Evolutionary conservation across 2,797 vertebrate genomes (phyloP), one percentile per base, ranked within the genome.

Genomic region (Tympanoctomys barrerae): DNA sequence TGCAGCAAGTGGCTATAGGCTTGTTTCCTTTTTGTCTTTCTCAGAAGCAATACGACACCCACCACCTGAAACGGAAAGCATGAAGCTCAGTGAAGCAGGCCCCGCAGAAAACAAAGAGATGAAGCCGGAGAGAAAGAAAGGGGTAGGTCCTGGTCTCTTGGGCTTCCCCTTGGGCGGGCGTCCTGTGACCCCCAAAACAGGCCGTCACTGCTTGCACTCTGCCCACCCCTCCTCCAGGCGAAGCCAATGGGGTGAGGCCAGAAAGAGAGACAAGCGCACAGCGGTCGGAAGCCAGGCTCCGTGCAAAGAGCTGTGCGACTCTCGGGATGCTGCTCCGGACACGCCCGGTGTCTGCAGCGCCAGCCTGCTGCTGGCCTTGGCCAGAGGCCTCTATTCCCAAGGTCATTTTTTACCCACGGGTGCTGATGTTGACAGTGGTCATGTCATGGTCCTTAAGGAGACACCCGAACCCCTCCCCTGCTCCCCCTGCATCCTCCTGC

Each of bases 281-380:
- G n/a, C 5, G 2, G 22, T 24, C 3, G 26, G 14, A 33, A 11
- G 71, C 31, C 26, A 11, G 59, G 75, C 4, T 2, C 1, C 6
- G 1, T 2, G 24, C 57, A 18, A 36, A 8, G 39, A 28, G 46
- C 21, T 10, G 0, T 3, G 68, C 31, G 49, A 39, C 22, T 7
- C 7, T 49, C 36, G 12, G 59, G 21, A 7, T 2, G 7, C 59
- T 36, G 42, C 75, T 77, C 16, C 1, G 8, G 26, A 14, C 33
- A 2, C 0, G 1, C 6, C 16, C 0, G 5, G 3, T 21, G 1
- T 12, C 0, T 13, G 18, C 2, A n/a, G 68, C 7, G 0, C 39
- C 10, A 33, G 12, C 14, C 59, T 13, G 42, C 59, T 33, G 79
- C 33, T 49, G 62, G 46, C 57, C 36, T 18, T 2, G 46, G 31